Evolutionary conservation across 2,113 vertebrate species (phyloP), one percentile per base, ranked within the genome.

Genomic region (Trachemys scripta): DNA sequence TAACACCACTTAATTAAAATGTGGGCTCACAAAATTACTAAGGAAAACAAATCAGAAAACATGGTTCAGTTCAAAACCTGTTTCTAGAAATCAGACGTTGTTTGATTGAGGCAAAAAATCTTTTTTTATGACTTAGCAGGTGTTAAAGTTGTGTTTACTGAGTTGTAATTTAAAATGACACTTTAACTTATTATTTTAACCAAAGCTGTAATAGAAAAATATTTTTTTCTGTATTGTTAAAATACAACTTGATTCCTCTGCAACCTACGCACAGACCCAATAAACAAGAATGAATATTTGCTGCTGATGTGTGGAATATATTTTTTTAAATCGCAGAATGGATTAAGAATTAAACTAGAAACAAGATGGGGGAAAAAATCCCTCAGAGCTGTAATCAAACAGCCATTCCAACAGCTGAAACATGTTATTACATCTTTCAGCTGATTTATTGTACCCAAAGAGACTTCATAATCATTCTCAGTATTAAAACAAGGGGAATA

Each of bases 401-500:
- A 98, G 97, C 97, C 98, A 96, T 97, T 96, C 90, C 96, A 98
- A 96, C 97, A 98, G 91, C 94, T 96, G 98, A 97, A 98, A 97
- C 96, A 96, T 96, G 95, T 97, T 98, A 97, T 97, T 97, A 97
- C 96, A 92, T 97, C 96, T 97, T 97, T 97, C 95, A 96, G 98
- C 98, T 98, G 98, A 98, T 99, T 98, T 98, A 95, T 97, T 81
- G 95, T 97, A 98, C 98, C 98, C 98, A 97, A 95, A 89, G 97
- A 97, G 97, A 98, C 98, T 98, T 98, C 96, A 97, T 98, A 98
- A 99, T 98, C 97, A 98, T 98, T 97, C 97, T 98, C 95, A 94
- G 97, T 97, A 98, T 98, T 98, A 98, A 98, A 98, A 97, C 97
- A 98, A 98, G 97, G 98, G 98, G 98, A 98, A 99, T 98, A 98